A percentile compares a stretch with the other conserved stretches of the same genome.
phyloP scores from a whole-genome alignment of 2,113 vertebrate genomes.

The Dermatemys mawii region DNA sequence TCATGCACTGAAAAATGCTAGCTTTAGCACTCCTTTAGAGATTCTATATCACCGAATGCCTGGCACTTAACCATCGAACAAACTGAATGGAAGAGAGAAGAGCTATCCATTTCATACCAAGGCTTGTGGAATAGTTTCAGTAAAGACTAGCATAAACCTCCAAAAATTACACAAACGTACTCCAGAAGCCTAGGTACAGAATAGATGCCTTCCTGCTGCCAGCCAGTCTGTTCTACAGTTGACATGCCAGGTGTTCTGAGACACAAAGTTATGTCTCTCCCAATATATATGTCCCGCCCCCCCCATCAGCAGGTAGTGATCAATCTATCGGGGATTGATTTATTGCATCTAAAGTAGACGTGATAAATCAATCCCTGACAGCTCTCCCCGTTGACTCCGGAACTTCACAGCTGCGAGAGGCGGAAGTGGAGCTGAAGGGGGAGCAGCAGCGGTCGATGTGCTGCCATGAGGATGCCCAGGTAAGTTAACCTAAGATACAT shows the following conservation, averaged over 20 bases:
- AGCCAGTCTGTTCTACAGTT: fast-evolving
- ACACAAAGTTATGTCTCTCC: background rate
- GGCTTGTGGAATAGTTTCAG: background rate
- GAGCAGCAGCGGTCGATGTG: no score
- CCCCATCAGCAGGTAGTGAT: no score
- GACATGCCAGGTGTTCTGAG: background rate
- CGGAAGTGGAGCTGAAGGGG: no score
- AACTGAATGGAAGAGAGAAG: background rate
- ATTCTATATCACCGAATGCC: background rate
- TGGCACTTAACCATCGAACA: background rate
- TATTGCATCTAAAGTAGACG: no score
- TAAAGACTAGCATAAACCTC: background rate
- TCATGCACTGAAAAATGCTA: background rate
- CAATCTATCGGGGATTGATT: no score
- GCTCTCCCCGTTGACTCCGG: no score
- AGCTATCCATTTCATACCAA: background rate
- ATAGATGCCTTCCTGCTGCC: background rate
- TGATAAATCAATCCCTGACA: no score
- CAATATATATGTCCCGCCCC: background rate
- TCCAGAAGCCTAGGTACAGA: fast-evolving
- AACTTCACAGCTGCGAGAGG: no score
- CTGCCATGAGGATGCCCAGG: no score
- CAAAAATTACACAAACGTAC: fast-evolving
- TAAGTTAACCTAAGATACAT: no score
- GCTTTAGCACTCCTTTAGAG: background rate